Percentiles rank a stretch among this genome's conserved stretches.
Conservation (phyloP, 2,797 vertebrate species). For the Anas capensis region DNA sequence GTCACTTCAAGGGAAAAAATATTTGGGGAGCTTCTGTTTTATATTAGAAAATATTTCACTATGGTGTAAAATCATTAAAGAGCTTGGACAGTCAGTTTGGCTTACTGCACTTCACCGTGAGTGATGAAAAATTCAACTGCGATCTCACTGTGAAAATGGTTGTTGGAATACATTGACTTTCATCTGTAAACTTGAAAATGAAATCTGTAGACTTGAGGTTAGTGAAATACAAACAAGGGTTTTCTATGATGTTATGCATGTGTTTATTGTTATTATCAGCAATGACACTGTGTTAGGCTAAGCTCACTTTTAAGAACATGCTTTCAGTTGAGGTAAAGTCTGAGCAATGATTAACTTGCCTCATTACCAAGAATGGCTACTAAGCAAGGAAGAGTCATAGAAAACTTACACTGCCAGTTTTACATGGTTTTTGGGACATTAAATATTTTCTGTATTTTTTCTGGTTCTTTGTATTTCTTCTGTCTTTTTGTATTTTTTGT, state of each 20-base stretch:
- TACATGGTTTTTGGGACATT: fast-evolving
- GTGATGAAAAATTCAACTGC: not conserved
- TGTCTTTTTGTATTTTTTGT: not conserved
- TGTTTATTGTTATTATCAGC: not conserved
- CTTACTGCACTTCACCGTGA: not conserved
- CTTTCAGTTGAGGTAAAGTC: not conserved
- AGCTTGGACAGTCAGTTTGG: not conserved
- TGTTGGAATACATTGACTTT: not conserved
- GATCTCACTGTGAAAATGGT: not conserved
- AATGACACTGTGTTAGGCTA: not conserved
- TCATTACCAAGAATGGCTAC: not conserved
- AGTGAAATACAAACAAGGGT: not conserved
- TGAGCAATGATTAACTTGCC: not conserved
- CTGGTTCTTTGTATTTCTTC: not conserved
- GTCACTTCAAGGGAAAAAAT: not conserved
- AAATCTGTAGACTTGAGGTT: not conserved
- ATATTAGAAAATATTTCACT: not conserved
- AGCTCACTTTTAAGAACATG: not conserved
- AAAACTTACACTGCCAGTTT: not conserved
- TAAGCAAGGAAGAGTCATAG: not conserved
- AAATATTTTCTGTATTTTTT: not conserved
- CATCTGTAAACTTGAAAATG: not conserved
- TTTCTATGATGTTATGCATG: not conserved
- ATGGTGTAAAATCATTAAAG: not conserved
- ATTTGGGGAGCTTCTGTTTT: not conserved